Percentiles rank a stretch among this genome's conserved stretches.
phyloP scores from a whole-genome alignment of 2,113 vertebrate genomes.

The Malurus alboscapulatus region DNA sequence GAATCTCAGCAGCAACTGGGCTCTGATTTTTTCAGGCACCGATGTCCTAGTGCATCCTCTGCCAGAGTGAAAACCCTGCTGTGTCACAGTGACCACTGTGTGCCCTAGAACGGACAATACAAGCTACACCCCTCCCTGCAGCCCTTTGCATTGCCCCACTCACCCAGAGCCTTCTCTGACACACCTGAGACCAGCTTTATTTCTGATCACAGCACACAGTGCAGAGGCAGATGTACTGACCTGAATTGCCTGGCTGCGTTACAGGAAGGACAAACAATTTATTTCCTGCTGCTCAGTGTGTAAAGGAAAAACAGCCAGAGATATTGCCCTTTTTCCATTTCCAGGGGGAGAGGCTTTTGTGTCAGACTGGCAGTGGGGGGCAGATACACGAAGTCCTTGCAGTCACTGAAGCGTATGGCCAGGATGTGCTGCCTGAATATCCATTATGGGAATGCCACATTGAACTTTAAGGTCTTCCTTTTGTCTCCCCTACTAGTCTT shows the following conservation, averaged over 20 bases:
- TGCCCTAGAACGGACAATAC: fast-evolving
- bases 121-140: not conserved
- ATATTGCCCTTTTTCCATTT: not conserved
- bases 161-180: not conserved
- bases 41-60: not conserved
- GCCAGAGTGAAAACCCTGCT: not conserved
- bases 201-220: not conserved
- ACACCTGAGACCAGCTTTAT: not conserved
- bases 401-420: not conserved
- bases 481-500: not conserved
- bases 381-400: not conserved
- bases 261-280: conserved; percentile 15
- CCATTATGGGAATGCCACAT: not conserved
- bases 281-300: not conserved
- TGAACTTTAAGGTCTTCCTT: not conserved
- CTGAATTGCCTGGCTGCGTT: not conserved
- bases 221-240: not conserved
- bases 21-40: not conserved
- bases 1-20: not conserved
- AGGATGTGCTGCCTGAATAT: not conserved
- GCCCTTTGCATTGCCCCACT: not conserved
- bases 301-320: not conserved
- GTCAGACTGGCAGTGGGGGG: not conserved
- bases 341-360: not conserved
- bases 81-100: not conserved